Conservation (phyloP, 2,113 vertebrate genomes). For the Ciconia maguari region DNA sequence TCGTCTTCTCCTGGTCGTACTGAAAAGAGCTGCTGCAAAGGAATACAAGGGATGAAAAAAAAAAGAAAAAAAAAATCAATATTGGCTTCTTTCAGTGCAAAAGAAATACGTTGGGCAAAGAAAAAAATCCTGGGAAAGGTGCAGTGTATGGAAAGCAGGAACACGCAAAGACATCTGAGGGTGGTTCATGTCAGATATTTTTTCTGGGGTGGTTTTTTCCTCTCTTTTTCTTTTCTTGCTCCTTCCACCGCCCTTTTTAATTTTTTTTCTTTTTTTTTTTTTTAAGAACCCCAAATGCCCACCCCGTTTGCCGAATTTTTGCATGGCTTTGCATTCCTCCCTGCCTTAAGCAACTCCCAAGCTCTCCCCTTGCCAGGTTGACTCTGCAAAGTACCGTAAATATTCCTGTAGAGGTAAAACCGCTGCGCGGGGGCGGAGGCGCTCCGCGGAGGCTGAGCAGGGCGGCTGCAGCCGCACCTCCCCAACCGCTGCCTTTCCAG, state of each 20-base stretch:
- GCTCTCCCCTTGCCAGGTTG: background rate
- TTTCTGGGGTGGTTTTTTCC: too few species aligned
- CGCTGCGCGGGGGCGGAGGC: background rate
- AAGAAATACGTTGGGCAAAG: background rate
- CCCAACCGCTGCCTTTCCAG: background rate
- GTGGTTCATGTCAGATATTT: background rate
- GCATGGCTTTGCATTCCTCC: background rate
- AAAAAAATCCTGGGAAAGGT: background rate
- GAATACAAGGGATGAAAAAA: background rate
- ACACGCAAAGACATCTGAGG: background rate
- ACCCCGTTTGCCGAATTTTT: background rate
- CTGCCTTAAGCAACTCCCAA: constrained; percentile 9
- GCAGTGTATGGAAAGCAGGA: background rate
- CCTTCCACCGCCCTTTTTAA: fast-evolving
- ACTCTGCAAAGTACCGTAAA: constrained; percentile 44
- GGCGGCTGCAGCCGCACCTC: background rate
- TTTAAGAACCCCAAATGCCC: background rate
- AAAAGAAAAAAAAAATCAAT: background rate
- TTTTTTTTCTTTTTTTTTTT: background rate
- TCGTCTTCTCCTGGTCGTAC: background rate
- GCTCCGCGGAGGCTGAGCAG: background rate
- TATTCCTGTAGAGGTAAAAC: constrained; percentile 37
- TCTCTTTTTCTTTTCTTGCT: background rate
- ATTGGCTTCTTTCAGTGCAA: background rate
- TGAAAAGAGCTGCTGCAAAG: background rate